Evolutionary conservation across 2,797 vertebrate genomes (phyloP).

Genomic region (Malacoctenus gilli): DNA sequence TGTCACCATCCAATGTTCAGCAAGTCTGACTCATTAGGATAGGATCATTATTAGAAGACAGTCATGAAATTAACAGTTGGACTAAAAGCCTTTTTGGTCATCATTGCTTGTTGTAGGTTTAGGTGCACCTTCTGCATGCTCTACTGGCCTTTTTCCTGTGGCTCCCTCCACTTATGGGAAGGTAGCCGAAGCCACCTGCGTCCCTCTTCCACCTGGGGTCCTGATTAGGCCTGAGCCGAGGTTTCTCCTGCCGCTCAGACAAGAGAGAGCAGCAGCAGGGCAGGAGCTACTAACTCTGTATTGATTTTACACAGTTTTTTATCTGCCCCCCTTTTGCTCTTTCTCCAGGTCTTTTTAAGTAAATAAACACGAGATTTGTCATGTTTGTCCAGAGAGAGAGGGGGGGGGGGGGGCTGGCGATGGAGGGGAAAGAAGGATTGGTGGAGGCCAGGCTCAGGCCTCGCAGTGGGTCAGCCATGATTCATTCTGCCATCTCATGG

Average conservation of each 20-base stretch:
- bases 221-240: slow-evolving; percentile 50
- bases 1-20: slow-evolving; percentile 19
- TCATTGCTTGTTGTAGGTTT: slow-evolving; percentile 14
- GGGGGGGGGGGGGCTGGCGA: slow-evolving; percentile 63
- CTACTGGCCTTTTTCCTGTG: slow-evolving; percentile 2
- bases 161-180: slow-evolving; percentile 38
- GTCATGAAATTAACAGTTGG: slow-evolving; percentile 13
- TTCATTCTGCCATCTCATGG: slow-evolving; percentile 85
- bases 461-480: slow-evolving; percentile 80
- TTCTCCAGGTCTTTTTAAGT: slow-evolving; percentile 78
- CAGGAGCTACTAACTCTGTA: slow-evolving; percentile 75
- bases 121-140: slow-evolving; percentile 15
- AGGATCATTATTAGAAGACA: not conserved
- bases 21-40: slow-evolving; percentile 18
- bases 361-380: slow-evolving; percentile 89
- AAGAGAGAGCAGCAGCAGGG: slow-evolving; percentile 66
- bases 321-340: slow-evolving; percentile 66
- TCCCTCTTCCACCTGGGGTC: slow-evolving; percentile 50
- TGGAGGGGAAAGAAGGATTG: slow-evolving; percentile 39
- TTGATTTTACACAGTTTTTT: slow-evolving; percentile 85
- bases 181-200: slow-evolving; percentile 59
- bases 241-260: slow-evolving; percentile 46
- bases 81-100: slow-evolving; percentile 5
- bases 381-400: slow-evolving; percentile 74
- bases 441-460: slow-evolving; percentile 66